Evolutionary conservation across 2,888 invertebrate genomes (phyloP).

Genomic region (Mythimna pallens): DNA sequence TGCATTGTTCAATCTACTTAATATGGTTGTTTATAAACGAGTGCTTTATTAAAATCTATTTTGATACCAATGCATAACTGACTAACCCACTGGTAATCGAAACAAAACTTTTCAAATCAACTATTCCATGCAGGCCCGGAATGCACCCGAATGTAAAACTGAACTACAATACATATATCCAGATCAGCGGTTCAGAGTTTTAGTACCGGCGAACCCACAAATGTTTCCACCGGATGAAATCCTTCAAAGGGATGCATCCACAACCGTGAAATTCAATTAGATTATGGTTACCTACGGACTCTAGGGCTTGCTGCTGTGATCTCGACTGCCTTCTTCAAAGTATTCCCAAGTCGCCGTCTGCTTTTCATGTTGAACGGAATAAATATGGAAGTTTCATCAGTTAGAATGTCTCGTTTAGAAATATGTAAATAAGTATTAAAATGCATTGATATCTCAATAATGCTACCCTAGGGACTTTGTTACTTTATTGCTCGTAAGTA

Average conservation of each 20-base stretch:
- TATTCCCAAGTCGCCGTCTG: conserved; percentile 52
- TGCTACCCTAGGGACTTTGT: background rate
- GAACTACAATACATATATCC: conserved; percentile 67
- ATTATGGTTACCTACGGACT: conserved; percentile 68
- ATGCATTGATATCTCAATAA: background rate
- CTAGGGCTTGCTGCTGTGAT: conserved; percentile 57
- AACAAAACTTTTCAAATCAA: conserved; percentile 44
- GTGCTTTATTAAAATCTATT: background rate
- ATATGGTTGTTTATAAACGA: background rate
- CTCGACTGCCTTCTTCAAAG: conserved; percentile 57
- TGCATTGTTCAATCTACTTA: background rate
- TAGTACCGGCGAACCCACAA: conserved; percentile 69
- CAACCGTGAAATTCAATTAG: conserved; percentile 83
- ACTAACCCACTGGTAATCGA: conserved; percentile 11
- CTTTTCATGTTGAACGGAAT: conserved; percentile 50
- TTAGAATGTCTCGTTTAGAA: conserved; percentile 35
- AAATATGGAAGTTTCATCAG: conserved; percentile 47
- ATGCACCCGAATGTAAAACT: conserved; percentile 61
- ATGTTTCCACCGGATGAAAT: conserved; percentile 76
- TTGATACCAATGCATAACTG: conserved; percentile 2
- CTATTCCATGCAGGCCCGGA: conserved; percentile 32
- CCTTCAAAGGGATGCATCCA: conserved; percentile 78
- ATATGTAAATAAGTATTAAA: conserved; percentile 1
- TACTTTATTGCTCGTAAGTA: background rate
- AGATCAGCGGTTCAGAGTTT: conserved; percentile 75